Percentiles rank a stretch among this genome's conserved stretches.
phyloP scores from a whole-genome alignment of 2,113 vertebrate species.

The Lichenostomus cassidix region DNA sequence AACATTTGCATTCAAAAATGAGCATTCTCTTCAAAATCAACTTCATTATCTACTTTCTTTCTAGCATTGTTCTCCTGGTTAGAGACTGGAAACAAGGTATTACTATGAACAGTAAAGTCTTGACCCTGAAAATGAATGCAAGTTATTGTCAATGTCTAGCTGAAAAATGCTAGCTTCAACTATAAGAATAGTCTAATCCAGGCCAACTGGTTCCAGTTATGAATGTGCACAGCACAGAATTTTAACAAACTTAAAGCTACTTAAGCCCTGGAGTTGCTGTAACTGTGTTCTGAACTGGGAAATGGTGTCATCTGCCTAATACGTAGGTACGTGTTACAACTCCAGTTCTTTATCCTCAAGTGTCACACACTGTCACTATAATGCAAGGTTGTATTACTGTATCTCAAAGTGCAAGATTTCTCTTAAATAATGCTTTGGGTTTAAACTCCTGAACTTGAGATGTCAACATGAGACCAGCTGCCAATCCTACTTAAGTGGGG shows the following conservation, averaged over 20 bases:
- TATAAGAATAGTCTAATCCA: neutral
- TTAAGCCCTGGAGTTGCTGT: neutral
- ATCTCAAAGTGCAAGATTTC: constrained; percentile 20
- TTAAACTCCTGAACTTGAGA: neutral
- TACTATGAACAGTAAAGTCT: neutral
- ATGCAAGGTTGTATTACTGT: neutral
- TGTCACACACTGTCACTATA: neutral
- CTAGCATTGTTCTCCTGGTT: neutral
- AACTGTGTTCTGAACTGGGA: neutral
- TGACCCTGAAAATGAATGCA: neutral
- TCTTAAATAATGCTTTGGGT: constrained; percentile 11
- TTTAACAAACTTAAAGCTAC: constrained; percentile 20
- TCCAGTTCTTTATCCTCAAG: neutral
- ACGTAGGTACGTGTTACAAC: neutral
- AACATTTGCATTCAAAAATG: neutral
- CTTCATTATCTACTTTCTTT: neutral
- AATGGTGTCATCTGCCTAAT: neutral
- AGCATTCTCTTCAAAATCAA: constrained; percentile 21
- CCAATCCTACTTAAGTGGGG: constrained; percentile 4
- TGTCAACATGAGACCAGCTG: constrained; percentile 4
- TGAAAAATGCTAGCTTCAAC: neutral
- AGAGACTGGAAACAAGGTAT: neutral
- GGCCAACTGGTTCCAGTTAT: neutral
- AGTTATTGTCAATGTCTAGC: neutral
- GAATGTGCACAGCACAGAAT: constrained; percentile 25